Evolutionary conservation across 2,797 vertebrate species (phyloP).

Genomic region (Poecilia picta): DNA sequence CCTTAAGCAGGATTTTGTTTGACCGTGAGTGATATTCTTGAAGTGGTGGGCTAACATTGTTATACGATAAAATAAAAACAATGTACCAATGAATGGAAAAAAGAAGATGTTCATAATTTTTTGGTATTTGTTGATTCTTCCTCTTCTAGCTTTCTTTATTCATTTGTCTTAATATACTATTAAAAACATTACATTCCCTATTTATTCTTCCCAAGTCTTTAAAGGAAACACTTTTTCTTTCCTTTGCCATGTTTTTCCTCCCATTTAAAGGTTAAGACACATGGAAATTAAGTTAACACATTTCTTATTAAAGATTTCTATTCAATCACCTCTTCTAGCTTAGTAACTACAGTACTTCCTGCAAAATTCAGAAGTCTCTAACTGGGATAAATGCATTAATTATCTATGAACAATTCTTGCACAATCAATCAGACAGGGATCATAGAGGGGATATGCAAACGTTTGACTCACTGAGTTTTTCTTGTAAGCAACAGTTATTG

Average conservation of each 20-base stretch:
- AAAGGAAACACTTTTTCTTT: background rate
- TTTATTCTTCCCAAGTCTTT: background rate
- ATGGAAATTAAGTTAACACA: constrained; percentile 13
- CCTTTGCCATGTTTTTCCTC: background rate
- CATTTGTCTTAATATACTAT: background rate
- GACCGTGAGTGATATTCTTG: constrained; percentile 48
- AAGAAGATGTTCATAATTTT: background rate
- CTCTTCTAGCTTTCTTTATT: background rate
- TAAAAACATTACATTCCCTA: background rate
- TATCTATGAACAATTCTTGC: constrained; percentile 65
- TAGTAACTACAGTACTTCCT: constrained; percentile 42
- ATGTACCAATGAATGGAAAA: background rate
- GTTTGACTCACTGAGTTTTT: constrained; percentile 18
- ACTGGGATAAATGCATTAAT: constrained; percentile 68
- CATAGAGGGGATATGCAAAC: constrained; percentile 59
- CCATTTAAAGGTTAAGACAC: constrained; percentile 1
- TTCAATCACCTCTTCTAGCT: constrained; percentile 29
- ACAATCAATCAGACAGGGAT: constrained; percentile 66
- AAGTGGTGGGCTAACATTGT: constrained; percentile 27
- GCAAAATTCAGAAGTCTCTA: constrained; percentile 51
- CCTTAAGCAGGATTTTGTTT: constrained; percentile 39
- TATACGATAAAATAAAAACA: background rate
- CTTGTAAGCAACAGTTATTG: background rate
- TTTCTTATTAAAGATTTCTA: constrained; percentile 58
- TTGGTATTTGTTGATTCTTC: background rate